Evolutionary conservation across 2,888 invertebrate genomes (phyloP), one percentile per base, ranked within the genome.

Genomic region (Aphodius sticticus): DNA sequence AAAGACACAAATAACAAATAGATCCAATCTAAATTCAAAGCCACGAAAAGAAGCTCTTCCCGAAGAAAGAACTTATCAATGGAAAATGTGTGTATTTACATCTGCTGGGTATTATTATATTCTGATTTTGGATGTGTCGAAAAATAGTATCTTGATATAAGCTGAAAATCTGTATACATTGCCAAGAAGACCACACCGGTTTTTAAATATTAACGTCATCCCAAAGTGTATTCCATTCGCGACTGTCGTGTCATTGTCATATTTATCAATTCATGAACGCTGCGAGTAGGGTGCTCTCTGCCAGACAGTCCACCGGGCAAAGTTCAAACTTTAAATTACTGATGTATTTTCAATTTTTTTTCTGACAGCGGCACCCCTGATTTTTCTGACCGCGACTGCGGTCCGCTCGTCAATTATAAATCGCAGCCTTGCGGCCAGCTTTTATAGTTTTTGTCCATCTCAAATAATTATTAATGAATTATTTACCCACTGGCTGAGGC

Each of bases 171-270:
- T 77, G 77, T 70, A 77, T 77, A 77, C 69, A 77, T 77, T 77
- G 26, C 69, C 70, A 84, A 83, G 82, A 83, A 82, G 81, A 77
- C 79, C 79, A 79, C 81, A 81, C 77, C 79, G 53, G 81, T 78
- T 79, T 82, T 85, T 84, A 85, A 85, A 85, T 83, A 84, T 85
- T 79, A 81, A 85, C 79, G 79, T 77, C 76, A 80, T 83, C 83
- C 82, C 82, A 81, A 82, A 83, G 84, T 84, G 84, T 84, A 84
- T 84, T 84, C 84, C 82, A 84, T 81, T 82, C 82, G 83, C 78
- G 83, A 83, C 84, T 80, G 82, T 81, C 83, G 81, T 84, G 85
- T 85, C 85, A 85, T 83, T 84, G 84, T 84, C 84, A 83, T 82
- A 84, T 83, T 84, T 84, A 83, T 85, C 83, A 85, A 82, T 85